Base-by-base conservation (phyloP, 1,140 invertebrate genomes). In the Helicoverpa zea region DNA sequence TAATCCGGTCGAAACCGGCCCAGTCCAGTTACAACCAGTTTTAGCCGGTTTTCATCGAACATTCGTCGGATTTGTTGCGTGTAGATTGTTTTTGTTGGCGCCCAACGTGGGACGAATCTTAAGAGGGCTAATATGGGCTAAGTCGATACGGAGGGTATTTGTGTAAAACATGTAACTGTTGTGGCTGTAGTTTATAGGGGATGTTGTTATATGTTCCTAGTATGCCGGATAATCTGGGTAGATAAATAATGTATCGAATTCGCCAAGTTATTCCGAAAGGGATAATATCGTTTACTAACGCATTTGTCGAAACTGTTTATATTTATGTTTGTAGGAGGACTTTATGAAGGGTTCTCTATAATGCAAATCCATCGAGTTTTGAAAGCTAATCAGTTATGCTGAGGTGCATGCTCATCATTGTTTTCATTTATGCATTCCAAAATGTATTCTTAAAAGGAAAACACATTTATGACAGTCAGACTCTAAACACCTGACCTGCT, bases 51-150 rank as follows among this genome's bases (percentile, higher is more conserved):
- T 73, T 35, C 80, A 81, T 79, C 81, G 79, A 83, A 78, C 80
- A 84, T 87, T 87, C 82, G 82, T 59, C 87, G 84, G 88, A 91
- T 90, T 91, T 91, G 91, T 92, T 89, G 88, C 87, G 90, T 91
- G 88, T 88, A 86, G 88, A 91, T 92, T 92, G 91, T 90, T 91
- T 90, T 90, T 87, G 88, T 87, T 83, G 77, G 64, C 76, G 51
- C 51, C 79, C 66, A 73, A 84, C 88, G 88, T 81, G 88, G 68
- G 43, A 51, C 29, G 89, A 88, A 88, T 91, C 76, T 51, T 79
- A 78, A 89, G 29, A 23, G 47, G 4, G 12, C 43, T 81, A 78
- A 74, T 80, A 49, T 54, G 66, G 58, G 30, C 35, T 54, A 56
- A 51, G 29, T 63, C 66, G 43, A 52, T 81, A 63, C 18, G 51